phyloP scores from a whole-genome alignment of 2,888 invertebrate species.

The Crocallis elinguaria region DNA sequence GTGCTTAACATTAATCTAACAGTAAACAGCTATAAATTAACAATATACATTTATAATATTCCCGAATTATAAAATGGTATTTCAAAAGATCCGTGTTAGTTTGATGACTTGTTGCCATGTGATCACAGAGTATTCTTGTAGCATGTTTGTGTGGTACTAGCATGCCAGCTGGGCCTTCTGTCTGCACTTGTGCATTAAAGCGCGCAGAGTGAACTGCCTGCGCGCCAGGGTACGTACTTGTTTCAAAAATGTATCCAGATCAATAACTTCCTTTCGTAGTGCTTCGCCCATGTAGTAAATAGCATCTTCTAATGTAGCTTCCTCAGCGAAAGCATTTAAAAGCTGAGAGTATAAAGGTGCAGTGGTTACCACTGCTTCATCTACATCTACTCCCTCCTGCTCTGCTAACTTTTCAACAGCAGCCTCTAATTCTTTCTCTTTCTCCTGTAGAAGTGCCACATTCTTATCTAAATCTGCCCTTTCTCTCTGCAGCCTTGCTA shows the following conservation, averaged over 20 bases:
- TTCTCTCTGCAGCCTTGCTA: conserved; percentile 90
- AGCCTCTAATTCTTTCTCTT: conserved; percentile 93
- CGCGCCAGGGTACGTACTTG: conserved; percentile 97
- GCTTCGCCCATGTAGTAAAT: conserved; percentile 99
- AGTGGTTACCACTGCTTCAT: conserved; percentile 98
- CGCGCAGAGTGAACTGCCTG: conserved; percentile 97
- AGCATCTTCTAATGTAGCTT: conserved; percentile 98
- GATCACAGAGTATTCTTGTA: conserved; percentile 31
- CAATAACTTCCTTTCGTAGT: conserved; percentile 95
- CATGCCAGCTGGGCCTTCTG: conserved; percentile 95
- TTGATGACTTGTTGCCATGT: conserved; percentile 9
- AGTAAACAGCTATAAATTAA: conserved; percentile 14
- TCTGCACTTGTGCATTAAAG: conserved; percentile 98
- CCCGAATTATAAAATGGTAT: conserved; percentile 27
- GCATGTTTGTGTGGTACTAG: conserved; percentile 58
- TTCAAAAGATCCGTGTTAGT: conserved; percentile 21
- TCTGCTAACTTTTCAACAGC: conserved; percentile 90
- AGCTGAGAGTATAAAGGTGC: conserved; percentile 98
- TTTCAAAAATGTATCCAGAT: conserved; percentile 97
- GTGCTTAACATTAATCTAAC: too few relatives aligned
- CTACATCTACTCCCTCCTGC: conserved; percentile 94
- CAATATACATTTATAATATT: conserved; percentile 16
- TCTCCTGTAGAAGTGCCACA: conserved; percentile 92
- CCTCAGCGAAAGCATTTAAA: conserved; percentile 97
- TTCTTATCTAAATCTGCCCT: conserved; percentile 93